These are phyloP conservation scores for Scaptomyza polygonia DNA, from an alignment of 2,888 invertebrate genomes.

Conservation along the genomic window DNA sequence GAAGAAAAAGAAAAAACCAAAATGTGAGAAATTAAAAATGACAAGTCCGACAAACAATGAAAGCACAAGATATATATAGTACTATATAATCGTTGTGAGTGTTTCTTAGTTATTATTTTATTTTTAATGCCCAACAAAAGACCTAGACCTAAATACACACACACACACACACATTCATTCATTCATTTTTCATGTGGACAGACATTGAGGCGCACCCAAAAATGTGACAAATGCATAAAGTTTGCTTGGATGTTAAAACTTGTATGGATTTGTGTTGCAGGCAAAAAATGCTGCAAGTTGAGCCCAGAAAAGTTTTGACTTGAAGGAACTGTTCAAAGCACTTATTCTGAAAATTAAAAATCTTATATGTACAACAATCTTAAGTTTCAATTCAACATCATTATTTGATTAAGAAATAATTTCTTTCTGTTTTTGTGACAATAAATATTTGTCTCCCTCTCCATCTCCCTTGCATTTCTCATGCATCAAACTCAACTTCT, in stretches of 20 bases:
- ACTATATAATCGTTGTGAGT: neutral
- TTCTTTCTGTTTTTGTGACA: too few relatives aligned
- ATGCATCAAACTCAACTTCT: neutral
- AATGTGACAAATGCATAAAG: constrained; percentile 25
- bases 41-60: constrained; percentile 42
- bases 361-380: too few relatives aligned
- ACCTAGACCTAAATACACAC: constrained; percentile 56
- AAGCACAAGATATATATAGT: constrained; percentile 4
- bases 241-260: neutral
- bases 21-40: constrained; percentile 46
- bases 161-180: constrained; percentile 13
- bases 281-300: too few relatives aligned
- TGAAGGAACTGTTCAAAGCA: too few relatives aligned
- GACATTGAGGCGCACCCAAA: constrained; percentile 47
- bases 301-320: too few relatives aligned
- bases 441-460: too few relatives aligned
- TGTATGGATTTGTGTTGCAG: constrained; percentile 1
- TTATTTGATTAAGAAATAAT: too few relatives aligned
- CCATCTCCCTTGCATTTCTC: neutral
- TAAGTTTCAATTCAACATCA: too few relatives aligned
- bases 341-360: too few relatives aligned
- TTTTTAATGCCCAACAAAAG: constrained; percentile 37
- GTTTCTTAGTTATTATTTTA: constrained; percentile 17
- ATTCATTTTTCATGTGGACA: constrained; percentile 46
- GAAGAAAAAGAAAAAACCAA: neutral